Conservation (phyloP, 2,888 invertebrate species). For the Elysia crispata region DNA sequence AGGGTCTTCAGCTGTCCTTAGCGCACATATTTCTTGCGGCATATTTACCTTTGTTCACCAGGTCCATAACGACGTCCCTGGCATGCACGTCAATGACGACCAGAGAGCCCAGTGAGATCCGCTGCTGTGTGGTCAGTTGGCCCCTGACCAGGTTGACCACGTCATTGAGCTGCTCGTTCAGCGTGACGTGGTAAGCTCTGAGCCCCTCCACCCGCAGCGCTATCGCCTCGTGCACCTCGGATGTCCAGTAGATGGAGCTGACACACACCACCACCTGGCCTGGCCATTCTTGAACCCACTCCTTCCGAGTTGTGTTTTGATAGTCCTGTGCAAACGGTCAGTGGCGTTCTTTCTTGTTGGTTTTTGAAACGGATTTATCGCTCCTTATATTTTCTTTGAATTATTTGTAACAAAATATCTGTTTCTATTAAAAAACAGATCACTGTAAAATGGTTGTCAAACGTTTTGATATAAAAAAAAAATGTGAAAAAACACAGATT, state of each 20-base stretch:
- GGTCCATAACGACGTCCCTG: slow-evolving; percentile 87
- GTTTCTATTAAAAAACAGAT: background rate
- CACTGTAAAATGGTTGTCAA: too few relatives aligned
- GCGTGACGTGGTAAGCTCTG: slow-evolving; percentile 80
- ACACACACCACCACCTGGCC: slow-evolving; percentile 91
- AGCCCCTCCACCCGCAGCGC: slow-evolving; percentile 80
- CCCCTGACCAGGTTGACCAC: slow-evolving; percentile 89
- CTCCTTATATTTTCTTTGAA: background rate
- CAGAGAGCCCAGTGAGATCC: slow-evolving; percentile 92
- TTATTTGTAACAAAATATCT: background rate
- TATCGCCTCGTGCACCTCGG: slow-evolving; percentile 86
- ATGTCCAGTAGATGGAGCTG: slow-evolving; percentile 89
- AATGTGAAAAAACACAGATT: too few relatives aligned
- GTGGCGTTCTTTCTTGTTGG: too few relatives aligned
- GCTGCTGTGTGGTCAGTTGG: slow-evolving; percentile 89
- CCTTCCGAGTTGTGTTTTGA: slow-evolving; percentile 78
- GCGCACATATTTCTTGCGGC: background rate
- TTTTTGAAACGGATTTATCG: too few relatives aligned
- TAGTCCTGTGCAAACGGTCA: slow-evolving; percentile 68
- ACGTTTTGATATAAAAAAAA: too few relatives aligned
- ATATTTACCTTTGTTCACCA: slow-evolving; percentile 73
- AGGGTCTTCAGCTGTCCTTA: too few relatives aligned
- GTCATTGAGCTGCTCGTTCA: slow-evolving; percentile 84
- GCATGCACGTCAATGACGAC: slow-evolving; percentile 96
- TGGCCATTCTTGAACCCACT: slow-evolving; percentile 94